Conservation (phyloP, 2,888 invertebrate genomes). For the Zootermopsis nevadensis region DNA sequence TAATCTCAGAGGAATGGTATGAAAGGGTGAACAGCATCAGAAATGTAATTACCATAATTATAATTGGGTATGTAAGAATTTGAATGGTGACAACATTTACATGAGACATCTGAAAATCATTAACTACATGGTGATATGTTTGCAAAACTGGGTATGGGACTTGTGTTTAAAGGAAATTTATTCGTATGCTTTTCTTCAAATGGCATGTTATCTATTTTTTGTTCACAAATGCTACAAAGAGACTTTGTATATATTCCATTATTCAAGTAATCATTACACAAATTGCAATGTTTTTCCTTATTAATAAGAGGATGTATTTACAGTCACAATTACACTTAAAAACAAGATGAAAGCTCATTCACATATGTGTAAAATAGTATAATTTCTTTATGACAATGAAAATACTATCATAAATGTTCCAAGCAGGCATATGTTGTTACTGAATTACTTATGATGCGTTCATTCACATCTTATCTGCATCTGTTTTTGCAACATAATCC, state of each 20-base stretch:
- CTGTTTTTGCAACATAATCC: background rate
- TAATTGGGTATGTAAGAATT: no score
- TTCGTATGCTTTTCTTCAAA: no score
- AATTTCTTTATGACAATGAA: background rate
- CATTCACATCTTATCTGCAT: background rate
- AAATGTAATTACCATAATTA: no score
- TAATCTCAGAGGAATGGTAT: no score
- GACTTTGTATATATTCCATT: background rate
- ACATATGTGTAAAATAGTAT: background rate
- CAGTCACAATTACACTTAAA: slow-evolving; percentile 24
- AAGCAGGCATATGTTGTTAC: background rate
- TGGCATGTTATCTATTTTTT: background rate
- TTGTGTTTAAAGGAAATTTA: no score
- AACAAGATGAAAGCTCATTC: background rate
- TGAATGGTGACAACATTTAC: no score
- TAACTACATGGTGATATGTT: no score
- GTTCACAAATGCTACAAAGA: slow-evolving; percentile 29
- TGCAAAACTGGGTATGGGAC: no score
- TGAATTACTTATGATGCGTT: background rate
- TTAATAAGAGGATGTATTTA: background rate
- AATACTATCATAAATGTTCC: background rate
- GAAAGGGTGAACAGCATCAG: no score
- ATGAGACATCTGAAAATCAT: no score
- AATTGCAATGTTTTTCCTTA: background rate
- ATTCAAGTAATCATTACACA: background rate